These are phyloP conservation scores for Mylabris sibirica DNA, from an alignment of 2,888 invertebrate species.

Conservation along the genomic window DNA sequence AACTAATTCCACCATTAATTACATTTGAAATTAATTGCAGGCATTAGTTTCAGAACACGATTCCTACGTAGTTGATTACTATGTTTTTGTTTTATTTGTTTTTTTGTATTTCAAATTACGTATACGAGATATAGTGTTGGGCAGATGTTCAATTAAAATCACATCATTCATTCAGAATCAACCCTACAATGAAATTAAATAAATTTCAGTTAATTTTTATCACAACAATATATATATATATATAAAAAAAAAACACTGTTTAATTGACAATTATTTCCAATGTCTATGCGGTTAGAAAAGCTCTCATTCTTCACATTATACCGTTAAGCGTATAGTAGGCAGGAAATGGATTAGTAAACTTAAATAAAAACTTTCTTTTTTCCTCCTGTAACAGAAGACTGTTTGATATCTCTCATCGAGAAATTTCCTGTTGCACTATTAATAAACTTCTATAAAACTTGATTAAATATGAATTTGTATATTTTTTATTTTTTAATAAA, in stretches of 20 bases:
- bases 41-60: not conserved
- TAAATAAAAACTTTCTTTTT: not conserved
- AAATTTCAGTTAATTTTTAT: not conserved
- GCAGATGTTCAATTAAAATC: not conserved
- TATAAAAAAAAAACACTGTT: not conserved
- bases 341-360: conserved; percentile 4
- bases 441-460: not conserved
- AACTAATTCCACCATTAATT: conserved; percentile 5
- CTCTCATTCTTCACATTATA: not conserved
- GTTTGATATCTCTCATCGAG: not conserved
- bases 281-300: too few species aligned
- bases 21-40: conserved; percentile 7
- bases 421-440: not conserved
- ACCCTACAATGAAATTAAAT: not conserved
- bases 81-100: not conserved
- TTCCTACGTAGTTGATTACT: not conserved
- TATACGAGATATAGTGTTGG: not conserved
- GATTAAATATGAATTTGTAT: not conserved
- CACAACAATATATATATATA: not conserved
- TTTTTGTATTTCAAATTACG: not conserved
- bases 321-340: not conserved
- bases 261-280: too few species aligned
- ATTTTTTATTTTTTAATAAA: not conserved
- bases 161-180: not conserved
- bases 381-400: not conserved